Evolutionary conservation across 2,113 vertebrate genomes (phyloP).

Genomic region (Maylandia zebra): DNA sequence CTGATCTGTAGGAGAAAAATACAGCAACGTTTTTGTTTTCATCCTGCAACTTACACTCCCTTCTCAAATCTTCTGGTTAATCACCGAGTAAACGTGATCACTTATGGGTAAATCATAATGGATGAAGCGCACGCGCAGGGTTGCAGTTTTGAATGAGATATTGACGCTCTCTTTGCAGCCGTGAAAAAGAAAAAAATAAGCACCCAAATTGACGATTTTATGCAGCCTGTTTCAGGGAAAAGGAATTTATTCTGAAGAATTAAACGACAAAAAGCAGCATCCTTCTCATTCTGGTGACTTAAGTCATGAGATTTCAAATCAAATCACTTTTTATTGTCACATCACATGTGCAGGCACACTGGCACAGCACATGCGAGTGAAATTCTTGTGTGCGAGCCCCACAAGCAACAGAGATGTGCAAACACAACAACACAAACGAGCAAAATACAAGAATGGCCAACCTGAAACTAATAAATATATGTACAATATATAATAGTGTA

Average conservation of each 20-base stretch:
- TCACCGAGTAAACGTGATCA: conserved; percentile 37
- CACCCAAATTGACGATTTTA: neutral
- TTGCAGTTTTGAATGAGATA: conserved; percentile 29
- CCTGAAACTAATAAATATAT: no score
- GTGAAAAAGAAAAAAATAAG: neutral
- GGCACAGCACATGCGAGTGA: no score
- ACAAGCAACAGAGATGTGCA: no score
- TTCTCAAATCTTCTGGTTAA: conserved; percentile 36
- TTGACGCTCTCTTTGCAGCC: conserved; percentile 17
- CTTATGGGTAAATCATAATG: conserved; percentile 43
- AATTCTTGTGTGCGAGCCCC: no score
- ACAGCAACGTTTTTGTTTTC: neutral
- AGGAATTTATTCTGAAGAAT: neutral
- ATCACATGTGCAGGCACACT: no score
- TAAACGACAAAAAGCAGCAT: neutral
- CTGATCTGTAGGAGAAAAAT: neutral
- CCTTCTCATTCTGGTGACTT: neutral
- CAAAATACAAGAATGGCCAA: no score
- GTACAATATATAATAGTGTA: no score
- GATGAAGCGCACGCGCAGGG: conserved; percentile 9
- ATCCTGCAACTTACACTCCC: neutral
- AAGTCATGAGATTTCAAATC: neutral
- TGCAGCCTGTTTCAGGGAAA: neutral
- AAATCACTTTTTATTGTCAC: no score
- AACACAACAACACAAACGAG: no score